Evolutionary conservation across 2,888 invertebrate genomes (phyloP).

Genomic region (Neocrepidodera transversa): DNA sequence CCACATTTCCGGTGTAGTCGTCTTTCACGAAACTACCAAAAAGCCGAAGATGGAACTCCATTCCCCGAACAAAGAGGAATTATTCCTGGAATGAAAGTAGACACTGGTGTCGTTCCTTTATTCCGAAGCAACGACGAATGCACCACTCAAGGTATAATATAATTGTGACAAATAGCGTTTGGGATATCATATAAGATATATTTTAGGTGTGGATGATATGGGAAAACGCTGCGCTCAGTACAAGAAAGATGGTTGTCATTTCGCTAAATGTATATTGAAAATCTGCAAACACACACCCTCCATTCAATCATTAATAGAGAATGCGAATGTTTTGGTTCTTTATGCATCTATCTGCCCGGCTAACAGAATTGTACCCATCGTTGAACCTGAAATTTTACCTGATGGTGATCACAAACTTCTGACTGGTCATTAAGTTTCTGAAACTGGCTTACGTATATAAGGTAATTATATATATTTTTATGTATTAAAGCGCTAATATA

Average conservation of each 20-base stretch:
- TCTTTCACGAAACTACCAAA: conserved; percentile 99
- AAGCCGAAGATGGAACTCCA: conserved; percentile 84
- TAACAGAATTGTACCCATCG: conserved; percentile 97
- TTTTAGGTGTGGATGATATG: conserved; percentile 89
- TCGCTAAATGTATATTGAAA: conserved; percentile 97
- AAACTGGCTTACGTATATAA: conserved; percentile 96
- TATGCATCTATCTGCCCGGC: conserved; percentile 96
- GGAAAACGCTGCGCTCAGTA: conserved; percentile 94
- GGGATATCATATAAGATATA: no score
- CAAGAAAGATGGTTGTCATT: conserved; percentile 87
- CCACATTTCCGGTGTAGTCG: conserved; percentile 95
- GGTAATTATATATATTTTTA: conserved; percentile 24
- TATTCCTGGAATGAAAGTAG: conserved; percentile 97
- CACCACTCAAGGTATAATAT: conserved; percentile 94
- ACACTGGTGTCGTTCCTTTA: conserved; percentile 94
- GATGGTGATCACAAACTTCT: conserved; percentile 97
- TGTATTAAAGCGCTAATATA: background rate
- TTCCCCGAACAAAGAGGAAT: conserved; percentile 89
- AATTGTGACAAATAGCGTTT: no score
- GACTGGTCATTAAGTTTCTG: conserved; percentile 88
- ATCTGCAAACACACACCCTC: conserved; percentile 91
- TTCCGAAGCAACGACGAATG: conserved; percentile 94
- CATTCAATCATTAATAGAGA: conserved; percentile 89
- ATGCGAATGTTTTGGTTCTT: conserved; percentile 95
- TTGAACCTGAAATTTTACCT: conserved; percentile 97